phyloP scores from a whole-genome alignment of 2,113 vertebrate species.

The Psilopogon haemacephalus region DNA sequence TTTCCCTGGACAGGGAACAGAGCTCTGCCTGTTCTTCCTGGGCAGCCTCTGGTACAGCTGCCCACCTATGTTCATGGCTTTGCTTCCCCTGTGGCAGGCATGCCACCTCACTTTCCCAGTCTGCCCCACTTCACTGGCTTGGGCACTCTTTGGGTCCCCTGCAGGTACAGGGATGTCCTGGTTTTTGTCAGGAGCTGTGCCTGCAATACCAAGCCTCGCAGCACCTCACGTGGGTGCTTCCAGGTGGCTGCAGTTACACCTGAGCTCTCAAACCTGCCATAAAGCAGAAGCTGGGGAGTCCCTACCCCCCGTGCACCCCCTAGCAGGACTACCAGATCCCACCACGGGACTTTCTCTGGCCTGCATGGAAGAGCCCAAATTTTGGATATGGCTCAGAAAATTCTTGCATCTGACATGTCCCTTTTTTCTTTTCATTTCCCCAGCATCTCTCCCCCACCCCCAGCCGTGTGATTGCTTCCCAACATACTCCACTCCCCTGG shows the following conservation, averaged over 20 bases:
- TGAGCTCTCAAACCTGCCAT: background rate
- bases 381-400: background rate
- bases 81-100: accelerated
- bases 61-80: background rate
- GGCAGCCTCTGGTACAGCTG: background rate
- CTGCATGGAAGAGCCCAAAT: background rate
- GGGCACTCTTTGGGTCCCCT: background rate
- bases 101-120: background rate
- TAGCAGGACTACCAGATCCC: accelerated
- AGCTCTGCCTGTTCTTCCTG: background rate
- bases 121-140: accelerated
- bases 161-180: background rate
- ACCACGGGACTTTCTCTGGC: accelerated
- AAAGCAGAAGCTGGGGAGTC: background rate
- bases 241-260: accelerated
- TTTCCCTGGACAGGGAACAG: background rate
- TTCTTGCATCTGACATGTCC: background rate
- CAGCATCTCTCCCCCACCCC: background rate
- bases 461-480: accelerated
- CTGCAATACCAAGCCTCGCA: accelerated
- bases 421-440: background rate
- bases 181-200: accelerated
- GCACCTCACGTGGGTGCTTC: background rate
- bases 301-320: background rate
- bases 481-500: accelerated